Percentiles rank a stretch among this genome's conserved stretches.
Conservation (phyloP, 2,113 vertebrate genomes). For the Recurvirostra avosetta region DNA sequence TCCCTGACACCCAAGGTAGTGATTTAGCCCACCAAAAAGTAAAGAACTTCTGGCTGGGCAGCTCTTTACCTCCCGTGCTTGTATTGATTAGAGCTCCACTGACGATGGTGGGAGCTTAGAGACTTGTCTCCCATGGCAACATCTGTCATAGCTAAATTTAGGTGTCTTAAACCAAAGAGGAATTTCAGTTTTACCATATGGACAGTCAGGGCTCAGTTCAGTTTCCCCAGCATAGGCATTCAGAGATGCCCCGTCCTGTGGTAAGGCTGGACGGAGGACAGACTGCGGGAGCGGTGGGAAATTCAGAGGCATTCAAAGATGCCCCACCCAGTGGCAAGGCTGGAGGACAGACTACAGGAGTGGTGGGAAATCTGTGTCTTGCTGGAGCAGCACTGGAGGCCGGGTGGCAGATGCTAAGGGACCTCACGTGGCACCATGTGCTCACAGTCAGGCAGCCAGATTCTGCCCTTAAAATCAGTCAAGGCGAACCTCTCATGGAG, state of each 20-base stretch:
- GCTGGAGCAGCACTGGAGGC: not conserved
- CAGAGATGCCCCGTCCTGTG: not conserved
- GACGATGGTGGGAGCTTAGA: not conserved
- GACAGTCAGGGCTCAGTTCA: not conserved
- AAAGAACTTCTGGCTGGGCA: not conserved
- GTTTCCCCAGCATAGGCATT: not conserved
- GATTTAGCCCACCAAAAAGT: not conserved
- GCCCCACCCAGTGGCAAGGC: not conserved
- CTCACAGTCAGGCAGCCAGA: not conserved
- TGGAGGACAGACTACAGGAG: not conserved
- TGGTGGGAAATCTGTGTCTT: not conserved
- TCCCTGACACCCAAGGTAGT: not conserved
- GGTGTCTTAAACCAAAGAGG: not conserved
- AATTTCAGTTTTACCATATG: not conserved
- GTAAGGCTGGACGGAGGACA: not conserved
- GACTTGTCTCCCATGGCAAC: conserved; percentile 7
- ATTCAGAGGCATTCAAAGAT: not conserved
- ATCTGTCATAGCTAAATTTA: conserved; percentile 27
- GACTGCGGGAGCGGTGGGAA: not conserved
- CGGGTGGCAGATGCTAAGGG: not conserved
- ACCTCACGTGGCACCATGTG: not conserved
- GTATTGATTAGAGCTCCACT: not conserved
- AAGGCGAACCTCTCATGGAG: not conserved
- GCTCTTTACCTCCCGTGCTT: not conserved
- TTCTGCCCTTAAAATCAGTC: not conserved